A percentile compares a stretch with the other conserved stretches of the same genome.
These are phyloP conservation scores for Diabrotica balteata DNA, from an alignment of 2,888 invertebrate species.

Conservation along the genomic window DNA sequence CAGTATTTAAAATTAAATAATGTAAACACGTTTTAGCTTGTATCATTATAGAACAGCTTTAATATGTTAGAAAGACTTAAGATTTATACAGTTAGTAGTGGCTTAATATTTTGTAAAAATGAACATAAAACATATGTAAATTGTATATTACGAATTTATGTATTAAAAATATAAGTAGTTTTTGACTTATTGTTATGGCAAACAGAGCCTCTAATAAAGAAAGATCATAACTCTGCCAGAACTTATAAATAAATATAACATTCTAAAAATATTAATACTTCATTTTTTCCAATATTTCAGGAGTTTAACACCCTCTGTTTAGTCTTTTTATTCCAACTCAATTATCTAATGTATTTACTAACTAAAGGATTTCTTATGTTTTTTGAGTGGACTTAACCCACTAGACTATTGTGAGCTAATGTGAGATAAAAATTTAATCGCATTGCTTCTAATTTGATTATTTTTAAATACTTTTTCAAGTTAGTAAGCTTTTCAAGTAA, in stretches of 20 bases:
- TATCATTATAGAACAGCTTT: constrained; percentile 5
- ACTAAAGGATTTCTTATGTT: too few relatives aligned
- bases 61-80: constrained; percentile 10
- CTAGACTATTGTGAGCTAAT: too few relatives aligned
- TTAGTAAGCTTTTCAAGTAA: too few relatives aligned
- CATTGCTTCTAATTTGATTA: too few relatives aligned
- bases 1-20: not conserved
- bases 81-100: constrained; percentile 28
- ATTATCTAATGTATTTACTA: too few relatives aligned
- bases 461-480: too few relatives aligned
- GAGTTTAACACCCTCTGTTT: too few relatives aligned
- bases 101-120: constrained; percentile 39
- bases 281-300: too few relatives aligned
- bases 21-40: not conserved
- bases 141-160: constrained; percentile 35
- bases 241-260: constrained; percentile 14
- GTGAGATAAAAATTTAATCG: too few relatives aligned
- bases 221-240: constrained; percentile 13
- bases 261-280: constrained; percentile 10
- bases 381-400: too few relatives aligned
- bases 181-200: constrained; percentile 42
- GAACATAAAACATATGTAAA: constrained; percentile 41
- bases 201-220: constrained; percentile 37
- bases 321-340: too few relatives aligned
- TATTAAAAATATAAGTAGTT: constrained; percentile 23